Evolutionary conservation across 2,113 vertebrate species (phyloP), one percentile per base, ranked within the genome.

Genomic region (Anser brachyrhynchus): DNA sequence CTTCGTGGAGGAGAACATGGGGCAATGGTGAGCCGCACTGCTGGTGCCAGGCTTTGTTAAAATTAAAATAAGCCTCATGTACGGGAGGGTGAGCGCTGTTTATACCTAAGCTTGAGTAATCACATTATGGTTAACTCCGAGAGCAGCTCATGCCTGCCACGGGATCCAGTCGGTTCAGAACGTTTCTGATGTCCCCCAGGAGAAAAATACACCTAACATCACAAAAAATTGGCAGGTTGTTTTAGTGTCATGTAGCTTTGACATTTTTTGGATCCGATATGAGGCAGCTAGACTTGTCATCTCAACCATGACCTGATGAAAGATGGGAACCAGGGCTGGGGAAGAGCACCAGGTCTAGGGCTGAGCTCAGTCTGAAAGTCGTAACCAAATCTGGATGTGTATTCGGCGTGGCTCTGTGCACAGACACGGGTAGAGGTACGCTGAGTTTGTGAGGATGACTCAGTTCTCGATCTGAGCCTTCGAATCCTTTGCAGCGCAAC

Each of bases 1-100:
- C 90, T 98, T 97, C 3, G 98, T 98, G 91, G 66, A 98, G 43
- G 86, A 98, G 82, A 99, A 99, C 90, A 93, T 98, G 79, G 44
- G 90, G 28, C 78, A 97, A 6, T 99, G 98, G 98, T 98, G 89
- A 98, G 98, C 23, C 31, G 49, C 0, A 0, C 7, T 81, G 9
- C 51, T 31, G 29, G 44, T 39, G 6, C 10, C 0, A 1, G 14
- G 7, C 2, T 33, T 46, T 71, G 35, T 41, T 66, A 52, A 35
- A 43, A 70, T 31, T 31, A n/a, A 54, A 35, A 39, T 44, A 31
- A 74, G 55, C 69, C 11, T 51, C 37, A 10, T 0, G 0, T 25
- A 22, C 0, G 0, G 43, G 58, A 79, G 25, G 25, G 37, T 0
- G 0, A 86, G 69, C 28, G 22, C 58, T 43, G 16, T n/a, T 88